phyloP scores from a whole-genome alignment of 2,113 vertebrate species.

The Mormoops blainvillei region DNA sequence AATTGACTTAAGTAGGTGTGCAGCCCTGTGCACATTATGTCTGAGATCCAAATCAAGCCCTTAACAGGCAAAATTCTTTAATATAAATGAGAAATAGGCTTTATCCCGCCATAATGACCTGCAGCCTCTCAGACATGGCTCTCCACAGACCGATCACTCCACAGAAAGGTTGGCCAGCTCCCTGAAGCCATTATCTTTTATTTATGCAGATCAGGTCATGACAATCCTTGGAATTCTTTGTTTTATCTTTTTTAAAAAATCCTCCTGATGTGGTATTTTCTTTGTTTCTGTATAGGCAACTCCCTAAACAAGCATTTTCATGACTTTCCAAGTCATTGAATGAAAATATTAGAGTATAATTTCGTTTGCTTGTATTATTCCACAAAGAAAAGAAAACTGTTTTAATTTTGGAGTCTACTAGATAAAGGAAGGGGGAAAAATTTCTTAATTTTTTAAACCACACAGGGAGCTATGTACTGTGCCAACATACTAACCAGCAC shows the following conservation, averaged over 20 bases:
- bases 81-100: slow-evolving; percentile 76
- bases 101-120: slow-evolving; percentile 71
- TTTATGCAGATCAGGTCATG: slow-evolving; percentile 75
- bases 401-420: slow-evolving; percentile 70
- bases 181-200: slow-evolving; percentile 69
- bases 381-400: slow-evolving; percentile 64
- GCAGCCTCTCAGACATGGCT: slow-evolving; percentile 67
- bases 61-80: slow-evolving; percentile 74
- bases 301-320: slow-evolving; percentile 67
- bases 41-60: slow-evolving; percentile 69
- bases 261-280: slow-evolving; percentile 24
- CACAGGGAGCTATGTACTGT: neutral
- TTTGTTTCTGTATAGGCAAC: slow-evolving; percentile 56
- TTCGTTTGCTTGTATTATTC: slow-evolving; percentile 66
- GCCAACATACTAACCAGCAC: slow-evolving; percentile 36
- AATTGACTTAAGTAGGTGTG: slow-evolving; percentile 74
- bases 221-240: slow-evolving; percentile 66
- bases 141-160: slow-evolving; percentile 69
- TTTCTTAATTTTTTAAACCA: slow-evolving; percentile 39
- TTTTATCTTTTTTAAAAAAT: slow-evolving; percentile 40
- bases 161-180: slow-evolving; percentile 61
- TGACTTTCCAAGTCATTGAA: slow-evolving; percentile 61
- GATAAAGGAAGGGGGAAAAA: slow-evolving; percentile 44
- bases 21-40: slow-evolving; percentile 45
- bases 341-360: slow-evolving; percentile 68